These are phyloP conservation scores for Seriola rivoliana DNA, from an alignment of 2,113 vertebrate species.

Conservation along the genomic window DNA sequence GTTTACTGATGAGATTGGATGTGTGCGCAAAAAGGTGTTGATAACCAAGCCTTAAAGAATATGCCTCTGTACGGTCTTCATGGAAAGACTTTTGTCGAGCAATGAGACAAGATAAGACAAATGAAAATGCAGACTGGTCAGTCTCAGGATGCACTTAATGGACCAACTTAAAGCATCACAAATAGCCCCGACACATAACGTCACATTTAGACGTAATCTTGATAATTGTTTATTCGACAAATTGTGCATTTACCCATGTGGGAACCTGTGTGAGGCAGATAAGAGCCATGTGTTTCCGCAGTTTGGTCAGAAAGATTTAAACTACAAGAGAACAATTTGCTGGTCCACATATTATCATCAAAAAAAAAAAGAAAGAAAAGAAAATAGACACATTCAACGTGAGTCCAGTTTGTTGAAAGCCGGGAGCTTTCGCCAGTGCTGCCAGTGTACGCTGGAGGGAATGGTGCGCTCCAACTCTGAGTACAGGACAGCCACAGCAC, in stretches of 20 bases:
- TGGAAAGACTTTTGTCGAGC: conserved; percentile 1
- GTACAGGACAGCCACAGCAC: conserved; percentile 26
- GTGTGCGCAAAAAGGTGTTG: conserved; percentile 7
- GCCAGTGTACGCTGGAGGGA: conserved; percentile 16
- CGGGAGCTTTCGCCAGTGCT: background rate
- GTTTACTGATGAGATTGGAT: background rate
- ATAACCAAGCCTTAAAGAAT: background rate
- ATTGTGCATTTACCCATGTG: conserved; percentile 47
- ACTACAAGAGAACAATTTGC: background rate
- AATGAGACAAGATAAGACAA: background rate
- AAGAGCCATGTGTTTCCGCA: conserved; percentile 20
- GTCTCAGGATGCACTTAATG: background rate
- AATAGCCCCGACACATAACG: background rate
- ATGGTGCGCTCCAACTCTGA: conserved; percentile 53
- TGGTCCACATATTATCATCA: background rate
- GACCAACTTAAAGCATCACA: background rate
- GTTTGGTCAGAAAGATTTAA: background rate
- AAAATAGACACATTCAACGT: background rate
- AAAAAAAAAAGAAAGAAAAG: no score
- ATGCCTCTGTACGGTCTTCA: background rate
- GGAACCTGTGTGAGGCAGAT: conserved; percentile 34
- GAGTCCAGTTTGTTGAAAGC: background rate
- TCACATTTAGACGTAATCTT: conserved; percentile 37
- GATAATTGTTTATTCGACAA: conserved; percentile 41
- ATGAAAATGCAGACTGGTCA: background rate